A percentile compares a stretch with the other conserved stretches of the same genome.
Conservation (phyloP, 2,888 invertebrate genomes). For the Neocrepidodera transversa region DNA sequence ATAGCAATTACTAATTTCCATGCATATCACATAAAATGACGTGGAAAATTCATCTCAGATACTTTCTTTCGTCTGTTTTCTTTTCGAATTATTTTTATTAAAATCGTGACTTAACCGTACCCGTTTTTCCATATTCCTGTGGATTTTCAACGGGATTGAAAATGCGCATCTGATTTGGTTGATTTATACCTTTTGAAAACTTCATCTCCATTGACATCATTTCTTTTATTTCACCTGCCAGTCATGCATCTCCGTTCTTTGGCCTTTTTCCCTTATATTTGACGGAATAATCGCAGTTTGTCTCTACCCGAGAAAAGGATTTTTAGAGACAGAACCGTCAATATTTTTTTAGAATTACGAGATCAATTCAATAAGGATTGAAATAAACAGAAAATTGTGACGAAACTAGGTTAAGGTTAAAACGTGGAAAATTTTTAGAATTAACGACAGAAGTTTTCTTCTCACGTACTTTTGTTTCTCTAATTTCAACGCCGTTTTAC, state of each 20-base stretch:
- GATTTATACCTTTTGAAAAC: conserved; percentile 26
- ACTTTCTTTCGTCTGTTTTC: too few relatives aligned
- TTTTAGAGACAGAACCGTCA: conserved; percentile 15
- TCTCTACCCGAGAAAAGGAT: conserved; percentile 9
- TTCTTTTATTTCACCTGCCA: conserved; percentile 26
- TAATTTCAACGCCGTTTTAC: too few relatives aligned
- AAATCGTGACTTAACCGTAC: neutral
- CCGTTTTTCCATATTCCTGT: neutral
- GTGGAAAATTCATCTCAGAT: too few relatives aligned
- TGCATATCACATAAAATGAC: too few relatives aligned
- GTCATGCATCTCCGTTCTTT: conserved; percentile 1
- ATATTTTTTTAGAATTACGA: conserved; percentile 15
- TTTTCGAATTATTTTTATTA: conserved; percentile 4
- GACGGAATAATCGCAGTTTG: conserved; percentile 21
- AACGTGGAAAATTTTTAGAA: too few relatives aligned
- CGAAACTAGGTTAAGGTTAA: too few relatives aligned
- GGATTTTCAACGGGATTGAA: conserved; percentile 20
- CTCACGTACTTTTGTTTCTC: too few relatives aligned
- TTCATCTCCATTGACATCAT: conserved; percentile 25
- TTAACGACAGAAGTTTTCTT: too few relatives aligned
- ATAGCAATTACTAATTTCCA: too few relatives aligned
- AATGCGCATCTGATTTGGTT: conserved; percentile 26
- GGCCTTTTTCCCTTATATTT: conserved; percentile 18
- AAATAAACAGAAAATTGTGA: too few relatives aligned
- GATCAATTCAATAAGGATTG: conserved; percentile 1